A percentile compares a stretch with the other conserved stretches of the same genome.
Conservation (phyloP, 2,888 invertebrate species). For the Andrena chrysosceles region DNA sequence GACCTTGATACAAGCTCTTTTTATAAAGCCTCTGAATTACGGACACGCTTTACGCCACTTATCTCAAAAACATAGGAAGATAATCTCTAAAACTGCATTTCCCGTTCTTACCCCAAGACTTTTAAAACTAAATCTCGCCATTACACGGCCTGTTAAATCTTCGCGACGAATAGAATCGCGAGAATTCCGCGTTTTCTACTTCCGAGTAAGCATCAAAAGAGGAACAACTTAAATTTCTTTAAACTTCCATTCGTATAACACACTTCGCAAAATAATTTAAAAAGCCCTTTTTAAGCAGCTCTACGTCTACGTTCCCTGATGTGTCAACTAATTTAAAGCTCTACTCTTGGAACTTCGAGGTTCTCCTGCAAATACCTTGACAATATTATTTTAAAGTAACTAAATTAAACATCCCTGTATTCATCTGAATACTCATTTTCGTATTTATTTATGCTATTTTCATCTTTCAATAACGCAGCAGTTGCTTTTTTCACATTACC, state of each 20-base stretch:
- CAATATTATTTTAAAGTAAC: neutral
- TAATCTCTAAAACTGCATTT: slow-evolving; percentile 39
- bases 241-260: slow-evolving; percentile 29
- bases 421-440: neutral
- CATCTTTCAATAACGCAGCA: too few species aligned
- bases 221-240: slow-evolving; percentile 30
- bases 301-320: neutral
- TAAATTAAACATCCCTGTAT: neutral
- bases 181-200: slow-evolving; percentile 13
- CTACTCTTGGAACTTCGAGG: neutral
- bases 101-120: slow-evolving; percentile 35
- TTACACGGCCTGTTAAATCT: slow-evolving; percentile 47
- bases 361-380: neutral
- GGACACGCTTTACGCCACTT: slow-evolving; percentile 38
- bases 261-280: slow-evolving; percentile 27
- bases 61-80: slow-evolving; percentile 25
- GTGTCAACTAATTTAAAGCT: neutral
- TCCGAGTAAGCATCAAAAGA: slow-evolving; percentile 18
- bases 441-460: too few species aligned
- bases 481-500: too few species aligned
- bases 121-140: slow-evolving; percentile 45
- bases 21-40: slow-evolving; percentile 28
- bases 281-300: neutral
- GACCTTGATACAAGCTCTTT: neutral
- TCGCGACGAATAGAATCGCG: slow-evolving; percentile 37